Evolutionary conservation across 2,113 vertebrate species (phyloP), one percentile per base, ranked within the genome.

Genomic region (Bujurquina vittata): DNA sequence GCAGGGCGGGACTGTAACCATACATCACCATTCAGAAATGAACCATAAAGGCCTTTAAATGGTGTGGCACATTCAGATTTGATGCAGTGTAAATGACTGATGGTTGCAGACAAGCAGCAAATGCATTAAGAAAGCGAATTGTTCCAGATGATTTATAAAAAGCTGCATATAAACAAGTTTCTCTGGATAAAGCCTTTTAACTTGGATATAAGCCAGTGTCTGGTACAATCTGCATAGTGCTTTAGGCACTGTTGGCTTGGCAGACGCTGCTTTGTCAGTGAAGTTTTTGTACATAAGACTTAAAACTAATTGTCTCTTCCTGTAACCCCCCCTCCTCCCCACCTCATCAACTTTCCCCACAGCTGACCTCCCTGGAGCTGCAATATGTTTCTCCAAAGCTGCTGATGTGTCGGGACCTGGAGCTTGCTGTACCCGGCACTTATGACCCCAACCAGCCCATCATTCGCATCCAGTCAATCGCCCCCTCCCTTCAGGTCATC

Each of bases 401-500:
- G 40, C 92, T 99, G n/a, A 99, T 99, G 98, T 99, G 98, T 91
- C 96, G 98, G 43, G 98, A 99, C 91, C 94, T 99, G 88, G 98
- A 99, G 67, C 26, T 99, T 83, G 98, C 98, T 0, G 98, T 99
- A 75, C 98, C 98, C 0, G 98, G 98, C 80, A 99, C 98, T 0
- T 99, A 99, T 0, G 98, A 99, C 89, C 98, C 98, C 93, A 99
- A 99, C 94, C 98, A 99, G 94, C 96, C 96, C 2, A 97, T 99
- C 94, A 98, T 99, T 75, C 97, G 98, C 79, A 99, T 99, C 72
- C 98, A 99, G 93, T 99, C 98, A 87, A 99, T 99, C 1, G 97
- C 98, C 0, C 95, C 98, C 0, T 99, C 98, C 0, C 94, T 99
- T 90, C 98, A 99, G 93, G 98, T 99, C 94, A 99, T 99, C 96